Base-by-base conservation (phyloP, 2,113 vertebrate genomes). In the Indicator indicator region DNA sequence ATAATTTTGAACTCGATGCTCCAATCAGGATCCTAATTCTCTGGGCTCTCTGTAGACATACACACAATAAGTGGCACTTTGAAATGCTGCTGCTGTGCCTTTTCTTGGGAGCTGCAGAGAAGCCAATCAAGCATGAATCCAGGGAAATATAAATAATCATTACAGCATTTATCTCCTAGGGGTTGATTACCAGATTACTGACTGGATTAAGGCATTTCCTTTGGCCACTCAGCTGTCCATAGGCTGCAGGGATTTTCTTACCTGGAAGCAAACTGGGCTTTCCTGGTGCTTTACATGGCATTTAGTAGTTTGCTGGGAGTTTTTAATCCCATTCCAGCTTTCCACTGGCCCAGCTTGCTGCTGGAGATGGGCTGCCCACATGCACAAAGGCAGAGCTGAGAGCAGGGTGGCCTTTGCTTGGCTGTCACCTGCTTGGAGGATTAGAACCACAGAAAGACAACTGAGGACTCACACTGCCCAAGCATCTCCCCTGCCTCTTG, bases 261-360 rank as follows among this genome's bases (percentile, higher is more conserved):
- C 97, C 96, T 98, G 98, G 64, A 98, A 97, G 88, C 48, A 38
- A 55, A 98, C 95, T 83, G 90, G 90, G 98, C 96, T 86, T 88
- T 98, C 89, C 97, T 92, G 97, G 97, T 11, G 94, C 93, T 48
- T 84, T 64, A 52, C 67, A 23, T 48, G 97, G 97, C 42, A 96
- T 90, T 90, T 69, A 78, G 20, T 17, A 81, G 85, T 8, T 79
- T 92, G 6, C 19, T 86, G 20, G 94, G 94, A 5, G 96, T 98
- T 92, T 98, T 98, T 42, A 96, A 5, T 72, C 83, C 40, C 95
- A 73, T 42, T 97, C 97, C 79, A 97, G 96, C 44, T 98, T 96
- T 52, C 97, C 60, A 12, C 30, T 44, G 58, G 11, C 9, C 16
- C 24, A 1, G 0, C 5, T 27, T 30, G 71, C 6, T 42, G 17